A percentile compares a stretch with the other conserved stretches of the same genome.
Evolutionary conservation across 2,888 invertebrate species (phyloP).

Genomic region (Agrochola litura): DNA sequence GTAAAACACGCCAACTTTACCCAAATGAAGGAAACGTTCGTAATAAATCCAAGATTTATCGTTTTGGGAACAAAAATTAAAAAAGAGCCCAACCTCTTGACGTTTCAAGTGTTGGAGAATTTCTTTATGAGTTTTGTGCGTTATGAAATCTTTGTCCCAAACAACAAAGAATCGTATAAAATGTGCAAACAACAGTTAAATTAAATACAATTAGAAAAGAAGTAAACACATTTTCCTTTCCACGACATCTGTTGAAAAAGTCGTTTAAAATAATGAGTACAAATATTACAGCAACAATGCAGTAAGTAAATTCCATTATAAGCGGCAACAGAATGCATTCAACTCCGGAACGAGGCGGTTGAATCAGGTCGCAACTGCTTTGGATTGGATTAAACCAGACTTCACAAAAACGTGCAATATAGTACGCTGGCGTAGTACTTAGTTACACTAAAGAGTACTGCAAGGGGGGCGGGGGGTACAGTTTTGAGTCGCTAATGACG

Average conservation of each 20-base stretch:
- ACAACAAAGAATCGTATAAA: slow-evolving; percentile 50
- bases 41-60: slow-evolving; percentile 63
- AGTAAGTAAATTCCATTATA: slow-evolving; percentile 51
- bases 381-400: slow-evolving; percentile 56
- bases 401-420: slow-evolving; percentile 58
- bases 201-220: slow-evolving; percentile 36
- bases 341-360: slow-evolving; percentile 52
- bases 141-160: slow-evolving; percentile 51
- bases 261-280: slow-evolving; percentile 60
- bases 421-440: slow-evolving; percentile 35
- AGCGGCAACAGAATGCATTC: slow-evolving; percentile 57
- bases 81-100: slow-evolving; percentile 51
- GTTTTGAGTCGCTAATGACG: slow-evolving; percentile 67
- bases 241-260: slow-evolving; percentile 47
- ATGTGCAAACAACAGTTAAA: slow-evolving; percentile 45
- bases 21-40: slow-evolving; percentile 60
- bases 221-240: slow-evolving; percentile 28
- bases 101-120: slow-evolving; percentile 45
- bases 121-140: slow-evolving; percentile 54
- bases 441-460: slow-evolving; percentile 49
- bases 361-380: slow-evolving; percentile 54
- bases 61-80: slow-evolving; percentile 54
- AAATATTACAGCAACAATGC: slow-evolving; percentile 55
- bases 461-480: slow-evolving; percentile 15
- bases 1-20: slow-evolving; percentile 58